These are phyloP conservation scores for Silvanus unidentatus DNA, from an alignment of 2,888 invertebrate species.

Conservation along the genomic window DNA sequence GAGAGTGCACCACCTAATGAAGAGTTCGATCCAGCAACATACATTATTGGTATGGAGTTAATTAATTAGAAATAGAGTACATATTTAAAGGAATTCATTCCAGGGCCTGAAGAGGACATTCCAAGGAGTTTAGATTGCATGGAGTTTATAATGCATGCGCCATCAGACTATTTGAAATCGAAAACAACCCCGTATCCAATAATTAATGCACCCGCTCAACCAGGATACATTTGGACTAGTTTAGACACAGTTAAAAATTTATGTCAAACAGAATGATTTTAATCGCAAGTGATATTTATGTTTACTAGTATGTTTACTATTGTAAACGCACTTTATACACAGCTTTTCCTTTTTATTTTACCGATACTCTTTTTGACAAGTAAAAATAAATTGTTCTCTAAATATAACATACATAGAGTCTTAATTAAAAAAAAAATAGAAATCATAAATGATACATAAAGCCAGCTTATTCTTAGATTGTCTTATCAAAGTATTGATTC, in stretches of 20 bases:
- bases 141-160: conserved; percentile 91
- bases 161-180: conserved; percentile 82
- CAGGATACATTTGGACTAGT: conserved; percentile 62
- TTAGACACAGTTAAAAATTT: conserved; percentile 41
- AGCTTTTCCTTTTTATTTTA: too few species aligned
- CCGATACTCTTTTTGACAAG: too few species aligned
- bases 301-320: too few species aligned
- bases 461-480: too few species aligned
- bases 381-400: too few species aligned
- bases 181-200: conserved; percentile 71
- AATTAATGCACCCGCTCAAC: conserved; percentile 32
- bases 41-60: conserved; percentile 66
- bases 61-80: conserved; percentile 1
- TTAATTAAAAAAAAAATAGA: too few species aligned
- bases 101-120: conserved; percentile 85
- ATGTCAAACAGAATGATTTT: not conserved
- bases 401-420: too few species aligned
- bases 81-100: too few species aligned
- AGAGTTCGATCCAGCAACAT: conserved; percentile 82
- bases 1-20: conserved; percentile 71
- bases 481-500: too few species aligned
- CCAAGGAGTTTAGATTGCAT: conserved; percentile 79
- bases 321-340: too few species aligned
- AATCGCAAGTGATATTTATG: too few species aligned
- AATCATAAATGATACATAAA: too few species aligned